phyloP scores from a whole-genome alignment of 2,797 vertebrate genomes.

The Clarias platycephalus region DNA sequence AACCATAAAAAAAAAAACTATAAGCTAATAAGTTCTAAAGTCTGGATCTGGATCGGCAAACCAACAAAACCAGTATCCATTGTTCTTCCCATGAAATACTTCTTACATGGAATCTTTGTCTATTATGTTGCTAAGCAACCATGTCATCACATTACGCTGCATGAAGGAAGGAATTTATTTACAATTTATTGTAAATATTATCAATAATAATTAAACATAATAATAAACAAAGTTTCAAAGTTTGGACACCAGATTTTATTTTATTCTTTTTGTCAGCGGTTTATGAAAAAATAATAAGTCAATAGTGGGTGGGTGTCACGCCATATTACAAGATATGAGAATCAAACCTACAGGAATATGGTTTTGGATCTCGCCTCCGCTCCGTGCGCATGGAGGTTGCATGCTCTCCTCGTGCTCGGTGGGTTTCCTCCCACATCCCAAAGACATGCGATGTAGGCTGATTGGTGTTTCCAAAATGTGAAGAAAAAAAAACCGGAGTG shows the following conservation, averaged over 20 bases:
- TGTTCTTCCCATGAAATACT: background rate
- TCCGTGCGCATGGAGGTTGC: too few relatives aligned
- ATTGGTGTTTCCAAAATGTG: too few relatives aligned
- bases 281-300: background rate
- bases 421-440: too few relatives aligned
- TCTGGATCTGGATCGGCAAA: background rate
- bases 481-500: background rate
- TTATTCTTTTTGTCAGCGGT: background rate
- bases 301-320: background rate
- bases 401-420: too few relatives aligned
- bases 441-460: too few relatives aligned
- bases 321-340: too few relatives aligned
- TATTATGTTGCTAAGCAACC: conserved; percentile 4
- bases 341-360: too few relatives aligned
- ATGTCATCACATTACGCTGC: background rate
- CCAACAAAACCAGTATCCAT: background rate
- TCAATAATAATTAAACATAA: background rate
- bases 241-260: background rate
- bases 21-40: too few relatives aligned
- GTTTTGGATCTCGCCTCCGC: too few relatives aligned
- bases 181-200: background rate
- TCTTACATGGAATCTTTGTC: background rate
- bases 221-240: too few relatives aligned
- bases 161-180: too few relatives aligned
- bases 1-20: too few relatives aligned